Conservation (phyloP, 2,888 invertebrate genomes). For the Meghimatium bilineatum region DNA sequence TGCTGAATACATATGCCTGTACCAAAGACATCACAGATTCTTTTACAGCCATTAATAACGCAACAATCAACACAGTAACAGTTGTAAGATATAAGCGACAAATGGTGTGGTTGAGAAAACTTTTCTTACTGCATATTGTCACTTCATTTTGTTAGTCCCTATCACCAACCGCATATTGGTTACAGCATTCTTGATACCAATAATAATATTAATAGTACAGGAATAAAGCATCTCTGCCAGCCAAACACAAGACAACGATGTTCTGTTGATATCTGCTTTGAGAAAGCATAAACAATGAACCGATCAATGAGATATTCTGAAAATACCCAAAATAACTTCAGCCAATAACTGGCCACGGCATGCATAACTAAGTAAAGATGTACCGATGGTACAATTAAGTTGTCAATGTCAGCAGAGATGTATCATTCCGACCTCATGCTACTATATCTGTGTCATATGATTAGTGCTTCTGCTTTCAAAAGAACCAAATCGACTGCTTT, state of each 20-base stretch:
- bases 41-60: neutral
- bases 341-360: conserved; percentile 26
- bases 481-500: conserved; percentile 13
- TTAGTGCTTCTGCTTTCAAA: neutral
- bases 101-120: conserved; percentile 42
- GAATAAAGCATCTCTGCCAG: conserved; percentile 51
- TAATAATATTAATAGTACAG: conserved; percentile 34
- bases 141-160: conserved; percentile 47
- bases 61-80: neutral
- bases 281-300: conserved; percentile 33
- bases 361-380: conserved; percentile 47
- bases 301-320: neutral
- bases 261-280: conserved; percentile 30
- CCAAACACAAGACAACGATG: conserved; percentile 36
- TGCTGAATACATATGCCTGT: neutral
- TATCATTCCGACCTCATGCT: neutral
- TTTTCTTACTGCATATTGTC: conserved; percentile 50
- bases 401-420: conserved; percentile 45
- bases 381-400: neutral
- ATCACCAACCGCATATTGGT: conserved; percentile 47
- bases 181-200: conserved; percentile 39
- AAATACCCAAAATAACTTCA: conserved; percentile 8
- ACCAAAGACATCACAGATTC: neutral
- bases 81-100: neutral
- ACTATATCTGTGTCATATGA: neutral